Evolutionary conservation across 2,113 vertebrate genomes (phyloP).

Genomic region (Anolis sagrei): DNA sequence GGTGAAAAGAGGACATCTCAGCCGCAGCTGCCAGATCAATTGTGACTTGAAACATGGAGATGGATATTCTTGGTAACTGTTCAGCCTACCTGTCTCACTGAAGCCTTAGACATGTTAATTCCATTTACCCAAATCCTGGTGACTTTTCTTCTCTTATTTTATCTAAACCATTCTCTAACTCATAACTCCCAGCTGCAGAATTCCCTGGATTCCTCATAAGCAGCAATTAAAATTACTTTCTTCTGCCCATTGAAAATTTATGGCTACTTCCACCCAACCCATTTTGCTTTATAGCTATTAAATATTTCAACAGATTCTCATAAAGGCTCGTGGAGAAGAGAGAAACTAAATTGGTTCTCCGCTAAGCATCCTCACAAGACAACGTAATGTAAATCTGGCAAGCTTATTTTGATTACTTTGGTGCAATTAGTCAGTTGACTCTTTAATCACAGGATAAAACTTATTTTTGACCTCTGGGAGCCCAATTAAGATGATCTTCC

Average conservation of each 20-base stretch:
- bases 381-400: neutral
- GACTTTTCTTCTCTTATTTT: neutral
- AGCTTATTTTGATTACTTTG: neutral
- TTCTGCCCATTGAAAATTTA: neutral
- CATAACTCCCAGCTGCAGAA: neutral
- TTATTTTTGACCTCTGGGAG: no score
- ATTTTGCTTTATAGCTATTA: rapidly evolving
- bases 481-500: no score
- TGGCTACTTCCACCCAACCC: rapidly evolving
- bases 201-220: neutral
- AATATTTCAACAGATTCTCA: neutral
- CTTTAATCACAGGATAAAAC: neutral
- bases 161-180: neutral
- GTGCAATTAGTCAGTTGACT: neutral
- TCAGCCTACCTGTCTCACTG: neutral
- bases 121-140: neutral
- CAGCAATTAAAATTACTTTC: neutral
- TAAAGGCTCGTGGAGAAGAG: neutral
- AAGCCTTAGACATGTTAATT: neutral
- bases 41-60: rapidly evolving
- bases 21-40: neutral
- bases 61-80: neutral
- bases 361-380: neutral
- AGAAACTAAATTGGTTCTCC: neutral
- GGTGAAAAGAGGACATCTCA: neutral